Percentiles rank a stretch among this genome's conserved stretches.
phyloP scores from a whole-genome alignment of 2,113 vertebrate genomes.

The Ptilonorhynchus violaceus region DNA sequence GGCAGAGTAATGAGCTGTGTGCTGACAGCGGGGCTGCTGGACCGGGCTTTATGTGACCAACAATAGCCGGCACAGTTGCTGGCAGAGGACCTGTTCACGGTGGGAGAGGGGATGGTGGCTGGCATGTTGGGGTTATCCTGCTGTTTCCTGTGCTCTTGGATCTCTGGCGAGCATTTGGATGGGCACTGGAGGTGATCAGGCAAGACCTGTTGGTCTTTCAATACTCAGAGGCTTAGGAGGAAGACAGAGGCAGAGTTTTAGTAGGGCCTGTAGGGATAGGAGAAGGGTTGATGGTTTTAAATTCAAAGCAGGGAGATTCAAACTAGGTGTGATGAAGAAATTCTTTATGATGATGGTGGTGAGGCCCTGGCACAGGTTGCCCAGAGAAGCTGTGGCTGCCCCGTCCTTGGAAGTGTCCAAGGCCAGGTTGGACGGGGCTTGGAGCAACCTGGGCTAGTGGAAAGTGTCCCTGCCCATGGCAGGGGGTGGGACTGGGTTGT shows the following conservation, averaged over 20 bases:
- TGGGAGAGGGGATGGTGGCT: neutral
- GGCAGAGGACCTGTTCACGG: neutral
- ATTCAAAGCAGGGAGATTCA: neutral
- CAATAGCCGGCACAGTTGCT: conserved; percentile 5
- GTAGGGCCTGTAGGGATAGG: fast-evolving
- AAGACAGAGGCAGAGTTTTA: neutral
- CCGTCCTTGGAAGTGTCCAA: fast-evolving
- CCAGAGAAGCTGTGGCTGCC: neutral
- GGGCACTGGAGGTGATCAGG: neutral
- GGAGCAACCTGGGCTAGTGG: fast-evolving
- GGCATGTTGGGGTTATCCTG: neutral
- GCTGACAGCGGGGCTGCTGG: neutral
- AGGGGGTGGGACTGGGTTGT: neutral
- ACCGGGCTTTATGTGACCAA: neutral
- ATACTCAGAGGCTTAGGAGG: too few species aligned
- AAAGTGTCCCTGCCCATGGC: neutral
- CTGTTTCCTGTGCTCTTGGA: neutral
- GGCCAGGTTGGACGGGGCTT: fast-evolving
- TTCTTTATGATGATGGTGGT: fast-evolving
- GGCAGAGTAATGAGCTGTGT: conserved; percentile 50
- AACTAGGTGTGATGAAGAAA: neutral
- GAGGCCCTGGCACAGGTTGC: fast-evolving
- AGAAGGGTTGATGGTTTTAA: neutral
- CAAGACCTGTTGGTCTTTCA: neutral
- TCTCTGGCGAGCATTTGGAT: neutral